Base-by-base conservation (phyloP, 1,140 invertebrate species). In the Drosophila neocordata region DNA sequence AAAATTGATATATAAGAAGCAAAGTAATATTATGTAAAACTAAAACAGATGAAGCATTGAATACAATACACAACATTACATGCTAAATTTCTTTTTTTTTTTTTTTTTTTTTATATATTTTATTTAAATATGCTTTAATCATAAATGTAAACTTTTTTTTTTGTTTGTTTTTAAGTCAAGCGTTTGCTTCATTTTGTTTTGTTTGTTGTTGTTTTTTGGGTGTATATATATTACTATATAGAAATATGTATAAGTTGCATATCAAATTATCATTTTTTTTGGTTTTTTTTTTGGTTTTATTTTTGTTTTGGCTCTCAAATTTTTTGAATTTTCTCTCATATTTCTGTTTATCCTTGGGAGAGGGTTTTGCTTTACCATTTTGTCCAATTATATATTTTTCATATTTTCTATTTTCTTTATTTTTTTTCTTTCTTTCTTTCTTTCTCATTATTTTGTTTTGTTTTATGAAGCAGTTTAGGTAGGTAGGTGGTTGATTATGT, bases 181-280 rank as follows among this genome's bases (percentile, higher is more conserved):
- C 79, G 79, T 65, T 73, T 64, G 73, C 73, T 65, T 57, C 59
- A 52, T 64, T 76, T 79, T 76, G 66, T 80, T 74, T 74, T 74
- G 59, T 34, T 24, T 80, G 67, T 74, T 74, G 59, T 34, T 24
- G 24, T 24, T 65, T n/a, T 44, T 38, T 22, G 60, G 48, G 37
- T 74, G 61, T 74, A 74, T 77, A 74, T 77, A 79, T 61, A 64
- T 48, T 35, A 41, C 48, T 64, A 57, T 81, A 69, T 69, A 81
- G 79, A 82, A 82, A 82, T 82, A 82, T 82, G 79, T 82, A 82
- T 82, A 82, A 63, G 66, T 77, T 69, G 79, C 79, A 68, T 82
- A 82, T 82, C 72, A 82, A 82, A 82, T 82, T 82, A 82, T 80
- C 64, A 52, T 62, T 48, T 48, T 38, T 38, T 4, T n/a, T n/a